Base-by-base conservation (phyloP, 2,888 invertebrate genomes). In the Thumatha senex region DNA sequence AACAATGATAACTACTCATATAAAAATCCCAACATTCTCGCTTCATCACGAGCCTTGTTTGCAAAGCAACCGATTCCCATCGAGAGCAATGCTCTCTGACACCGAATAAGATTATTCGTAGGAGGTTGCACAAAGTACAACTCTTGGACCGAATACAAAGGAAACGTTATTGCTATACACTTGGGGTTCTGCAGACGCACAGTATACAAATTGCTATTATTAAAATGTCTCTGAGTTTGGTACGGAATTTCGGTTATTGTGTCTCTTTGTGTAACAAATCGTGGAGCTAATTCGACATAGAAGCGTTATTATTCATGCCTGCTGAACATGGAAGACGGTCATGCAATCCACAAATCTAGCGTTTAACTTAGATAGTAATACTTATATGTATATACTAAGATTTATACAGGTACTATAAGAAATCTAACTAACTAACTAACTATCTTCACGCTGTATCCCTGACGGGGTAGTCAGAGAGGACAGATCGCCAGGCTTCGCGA, bases 91-190 rank as follows among this genome's bases (percentile, higher is more conserved):
- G 34, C 47, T 65, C 43, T 47, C 40, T 53, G 49, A 56, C 41
- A 65, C 46, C 56, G 66, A 74, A 80, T 74, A 74, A 74, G 76
- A 74, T 81, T 80, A 81, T 74, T 74, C 69, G 65, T 63, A 65
- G 69, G 60, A 54, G 48, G 46, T 50, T 61, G 64, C 70, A 67
- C 68, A 72, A 65, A 65, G 64, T 65, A 61, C 43, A 54, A 66
- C 59, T 68, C 66, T 62, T 65, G 64, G 63, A 62, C 58, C 30
- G 54, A 55, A 48, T 48, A 75, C 72, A 76, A 73, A 70, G 72
- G 64, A 57, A 8, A 8, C 41, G 44, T 54, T 61, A 54, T 49
- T 58, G 61, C 51, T 18, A 48, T 47, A 58, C 63, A 51, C 67
- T 61, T 18, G 56, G 29, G 51, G 46, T 36, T 36, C 31, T 14